phyloP scores from a whole-genome alignment of 2,113 vertebrate genomes.

The Todiramphus saurophagus region DNA sequence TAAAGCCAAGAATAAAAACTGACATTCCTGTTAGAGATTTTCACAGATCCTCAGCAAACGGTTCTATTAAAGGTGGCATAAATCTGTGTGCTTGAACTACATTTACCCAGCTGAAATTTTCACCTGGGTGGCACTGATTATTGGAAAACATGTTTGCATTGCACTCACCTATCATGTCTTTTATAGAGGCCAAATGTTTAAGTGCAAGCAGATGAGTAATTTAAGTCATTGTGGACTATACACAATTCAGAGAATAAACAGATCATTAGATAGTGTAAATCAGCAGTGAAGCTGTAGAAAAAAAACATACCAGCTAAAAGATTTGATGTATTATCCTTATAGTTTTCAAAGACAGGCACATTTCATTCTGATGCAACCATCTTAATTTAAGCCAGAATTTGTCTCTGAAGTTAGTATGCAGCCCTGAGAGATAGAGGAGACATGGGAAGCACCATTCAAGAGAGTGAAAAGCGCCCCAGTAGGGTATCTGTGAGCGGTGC shows the following conservation, averaged over 20 bases:
- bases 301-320: neutral
- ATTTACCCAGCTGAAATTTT: neutral
- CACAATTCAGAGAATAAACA: conserved; percentile 19
- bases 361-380: neutral
- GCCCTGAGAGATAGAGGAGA: neutral
- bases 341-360: neutral
- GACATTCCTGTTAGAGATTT: neutral
- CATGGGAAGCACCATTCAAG: neutral
- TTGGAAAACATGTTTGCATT: neutral
- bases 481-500: neutral
- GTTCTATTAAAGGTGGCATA: neutral
- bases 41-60: neutral
- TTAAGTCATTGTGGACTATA: conserved; percentile 3
- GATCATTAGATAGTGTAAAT: conserved; percentile 35
- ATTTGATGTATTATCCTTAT: neutral
- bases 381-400: conserved; percentile 22
- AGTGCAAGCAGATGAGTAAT: conserved; percentile 42
- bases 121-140: neutral
- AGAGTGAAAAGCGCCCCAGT: neutral
- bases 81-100: neutral
- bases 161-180: neutral
- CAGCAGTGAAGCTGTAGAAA: conserved; percentile 7
- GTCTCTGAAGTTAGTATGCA: neutral
- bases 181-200: conserved; percentile 16
- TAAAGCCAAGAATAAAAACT: neutral